Evolutionary conservation across 2,797 vertebrate species (phyloP).

Genomic region (Darevskia mixta): DNA sequence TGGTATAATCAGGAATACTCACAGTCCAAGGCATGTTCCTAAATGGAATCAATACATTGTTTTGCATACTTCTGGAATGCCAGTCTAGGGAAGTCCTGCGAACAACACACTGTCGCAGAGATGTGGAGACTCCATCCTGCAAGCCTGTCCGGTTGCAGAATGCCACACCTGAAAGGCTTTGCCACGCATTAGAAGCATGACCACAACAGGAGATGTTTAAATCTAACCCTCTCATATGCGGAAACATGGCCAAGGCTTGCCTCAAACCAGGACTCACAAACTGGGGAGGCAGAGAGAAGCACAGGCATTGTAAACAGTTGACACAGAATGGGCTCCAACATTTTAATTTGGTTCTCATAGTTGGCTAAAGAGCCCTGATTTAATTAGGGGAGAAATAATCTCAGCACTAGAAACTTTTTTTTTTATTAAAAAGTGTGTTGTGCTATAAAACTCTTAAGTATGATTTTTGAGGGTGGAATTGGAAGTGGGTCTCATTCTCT

Average conservation of each 20-base stretch:
- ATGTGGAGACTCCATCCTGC: background rate
- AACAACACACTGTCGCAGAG: background rate
- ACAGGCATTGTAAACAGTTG: constrained; percentile 59
- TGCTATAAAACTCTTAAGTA: background rate
- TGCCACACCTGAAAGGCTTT: background rate
- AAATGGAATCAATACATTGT: constrained; percentile 12
- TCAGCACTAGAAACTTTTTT: constrained; percentile 60
- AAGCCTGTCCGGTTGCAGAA: background rate
- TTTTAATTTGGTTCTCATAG: constrained; percentile 65
- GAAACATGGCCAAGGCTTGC: constrained; percentile 34
- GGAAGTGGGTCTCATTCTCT: constrained; percentile 42
- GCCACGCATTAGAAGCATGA: constrained; percentile 7
- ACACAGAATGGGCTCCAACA: constrained; percentile 66
- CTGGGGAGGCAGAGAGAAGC: constrained; percentile 47
- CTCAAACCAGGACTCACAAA: constrained; percentile 44
- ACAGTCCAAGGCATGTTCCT: background rate
- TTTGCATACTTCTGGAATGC: constrained; percentile 31
- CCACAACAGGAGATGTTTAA: constrained; percentile 27
- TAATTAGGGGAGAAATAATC: constrained; percentile 68
- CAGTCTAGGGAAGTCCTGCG: constrained; percentile 1
- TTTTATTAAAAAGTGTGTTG: constrained; percentile 1
- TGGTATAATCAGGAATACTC: constrained; percentile 17
- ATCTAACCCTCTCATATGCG: background rate
- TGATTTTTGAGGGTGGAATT: constrained; percentile 37
- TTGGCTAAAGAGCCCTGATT: constrained; percentile 69